Evolutionary conservation across 2,797 vertebrate species (phyloP), one percentile per base, ranked within the genome.

Genomic region (Tinamus major): DNA sequence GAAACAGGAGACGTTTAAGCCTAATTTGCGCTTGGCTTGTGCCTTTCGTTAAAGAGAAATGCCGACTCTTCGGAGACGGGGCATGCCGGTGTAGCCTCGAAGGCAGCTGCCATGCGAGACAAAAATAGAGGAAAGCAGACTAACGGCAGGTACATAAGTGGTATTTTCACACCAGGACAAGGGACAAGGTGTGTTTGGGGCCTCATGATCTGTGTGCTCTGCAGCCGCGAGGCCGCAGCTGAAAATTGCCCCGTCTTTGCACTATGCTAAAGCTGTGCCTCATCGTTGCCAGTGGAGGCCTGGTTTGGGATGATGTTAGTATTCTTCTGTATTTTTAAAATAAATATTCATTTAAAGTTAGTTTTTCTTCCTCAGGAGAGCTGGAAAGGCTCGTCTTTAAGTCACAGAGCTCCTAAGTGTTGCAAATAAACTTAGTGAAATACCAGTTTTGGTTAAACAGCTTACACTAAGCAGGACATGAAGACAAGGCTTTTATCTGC

Each of bases 171-270:
- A 5, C 61, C 59, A 29, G 61, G 10, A 61, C 13, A 39, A 21
- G 49, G 2, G 3, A 37, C 58, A 12, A 24, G 59, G 23, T 33
- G 33, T 31, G 13, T 65, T 1, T 0, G 13, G 13, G 13, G 44
- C 33, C 31, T 67, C 19, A 39, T 39, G 44, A 10, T n/a, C 8
- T 14, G 44, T 3, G 15, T 7, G n/a, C 9, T 59, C 16, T 29
- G 37, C 6, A 42, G 3, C 37, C 15, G 17, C 18, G 42, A 49
- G 58, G 18, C 18, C 8, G 18, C 44, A 46, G 24, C 29, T 81
- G 55, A 56, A 69, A 68, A 10, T 69, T 53, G 23, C 12, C 19
- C 4, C 46, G 7, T 42, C 18, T 29, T 63, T 70, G 8, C 15
- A 9, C 2, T 39, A 29, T 35, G 15, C 37, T 5, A 35, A 26